These are phyloP conservation scores for Lepetodrilus schrolli DNA, from an alignment of 2,888 invertebrate genomes.

Conservation along the genomic window DNA sequence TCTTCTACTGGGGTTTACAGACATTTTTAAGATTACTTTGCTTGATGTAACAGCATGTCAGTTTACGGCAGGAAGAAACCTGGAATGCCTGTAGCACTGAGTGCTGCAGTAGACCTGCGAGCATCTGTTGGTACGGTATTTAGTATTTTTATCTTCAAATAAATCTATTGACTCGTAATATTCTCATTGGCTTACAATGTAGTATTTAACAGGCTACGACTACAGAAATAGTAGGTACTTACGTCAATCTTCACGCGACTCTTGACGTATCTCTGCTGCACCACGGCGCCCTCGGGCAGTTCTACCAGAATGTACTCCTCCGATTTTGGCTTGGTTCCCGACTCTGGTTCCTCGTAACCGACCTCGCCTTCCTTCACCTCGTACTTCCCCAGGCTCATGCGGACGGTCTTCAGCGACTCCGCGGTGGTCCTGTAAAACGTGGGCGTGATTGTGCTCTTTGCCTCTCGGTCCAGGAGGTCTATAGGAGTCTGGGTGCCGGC, in stretches of 20 bases:
- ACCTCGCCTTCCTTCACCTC: conserved; percentile 29
- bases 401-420: background rate
- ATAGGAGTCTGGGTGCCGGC: conserved; percentile 34
- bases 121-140: too few relatives aligned
- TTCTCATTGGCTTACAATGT: too few relatives aligned
- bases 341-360: conserved; percentile 6
- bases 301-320: conserved; percentile 58
- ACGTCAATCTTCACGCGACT: conserved; percentile 33
- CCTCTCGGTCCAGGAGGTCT: conserved; percentile 26
- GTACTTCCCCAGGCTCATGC: background rate
- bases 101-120: too few relatives aligned
- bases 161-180: background rate
- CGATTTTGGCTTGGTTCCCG: background rate
- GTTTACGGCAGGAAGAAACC: too few relatives aligned
- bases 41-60: too few relatives aligned
- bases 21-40: too few relatives aligned
- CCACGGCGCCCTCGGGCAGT: conserved; percentile 59
- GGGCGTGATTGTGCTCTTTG: conserved; percentile 2
- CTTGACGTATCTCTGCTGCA: conserved; percentile 46
- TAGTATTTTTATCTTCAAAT: too few relatives aligned
- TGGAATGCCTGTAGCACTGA: too few relatives aligned
- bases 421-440: background rate
- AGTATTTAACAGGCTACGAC: background rate
- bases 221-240: too few relatives aligned
- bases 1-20: too few relatives aligned